Base-by-base conservation (phyloP, 2,888 invertebrate species). In the Andrena dorsata region DNA sequence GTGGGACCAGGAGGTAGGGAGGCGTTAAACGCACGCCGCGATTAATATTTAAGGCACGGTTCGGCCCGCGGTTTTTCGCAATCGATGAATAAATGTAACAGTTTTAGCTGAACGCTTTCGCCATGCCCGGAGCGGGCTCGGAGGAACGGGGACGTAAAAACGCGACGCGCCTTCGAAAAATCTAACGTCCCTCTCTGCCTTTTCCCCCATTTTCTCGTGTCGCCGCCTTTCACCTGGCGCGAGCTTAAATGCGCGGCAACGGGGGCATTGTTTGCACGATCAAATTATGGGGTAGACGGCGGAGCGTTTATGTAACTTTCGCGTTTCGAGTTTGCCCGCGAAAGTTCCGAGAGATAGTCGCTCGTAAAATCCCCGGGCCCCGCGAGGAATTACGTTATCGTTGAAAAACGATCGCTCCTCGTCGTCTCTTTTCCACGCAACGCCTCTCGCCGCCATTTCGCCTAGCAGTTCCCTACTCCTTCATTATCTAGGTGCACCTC, bases 211-310 rank as follows among this genome's bases (percentile, higher is more conserved):
- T 65, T 74, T 74, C 73, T 23, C 64, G 32, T 41, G 16, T 28
- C 10, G 7, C 41, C 61, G 73, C 77, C 82, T 81, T 83, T 83
- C 82, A 77, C 81, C 72, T 65, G 16, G 51, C 47, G 30, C 41
- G n/a, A 51, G 61, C 49, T 74, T 64, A 64, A 81, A 75, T 75
- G 47, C 69, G 53, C 61, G 41, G 32, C 49, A 49, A 32, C 64
- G 1, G 60, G 47, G 23, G 66, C 26, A 82, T 82, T 82, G 82
- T 82, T 82, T 70, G 73, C 49, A 16, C 76, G 83, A 87, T 83
- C 75, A 84, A 87, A 88, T 87, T 87, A 85, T 80, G 77, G 83
- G 82, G 80, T 83, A 78, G 76, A 65, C 65, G 16, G 23, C 71
- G 73, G 56, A n/a, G 70, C 56, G 80, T 86, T 86, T 80, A 85